Evolutionary conservation across 2,888 invertebrate genomes (phyloP).

Genomic region (Selenia dentaria): DNA sequence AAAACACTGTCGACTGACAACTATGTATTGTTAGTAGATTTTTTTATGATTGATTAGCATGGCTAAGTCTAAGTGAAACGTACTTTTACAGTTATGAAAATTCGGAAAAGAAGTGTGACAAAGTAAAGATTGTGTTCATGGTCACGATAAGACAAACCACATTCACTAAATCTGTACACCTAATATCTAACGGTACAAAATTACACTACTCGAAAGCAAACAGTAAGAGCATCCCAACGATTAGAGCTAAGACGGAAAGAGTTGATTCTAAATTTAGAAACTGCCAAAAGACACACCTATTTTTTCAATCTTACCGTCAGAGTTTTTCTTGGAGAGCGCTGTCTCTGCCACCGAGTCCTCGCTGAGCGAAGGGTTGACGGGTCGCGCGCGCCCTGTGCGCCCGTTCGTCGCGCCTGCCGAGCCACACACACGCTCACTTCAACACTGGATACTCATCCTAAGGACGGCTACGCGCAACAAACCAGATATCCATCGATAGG

Average conservation of each 20-base stretch:
- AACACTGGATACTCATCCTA: constrained; percentile 48
- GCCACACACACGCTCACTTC: constrained; percentile 77
- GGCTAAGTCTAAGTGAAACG: constrained; percentile 37
- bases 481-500: constrained; percentile 2
- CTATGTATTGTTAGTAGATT: constrained; percentile 31
- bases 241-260: constrained; percentile 56
- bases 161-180: constrained; percentile 45
- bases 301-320: constrained; percentile 89
- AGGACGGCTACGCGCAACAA: constrained; percentile 2
- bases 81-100: constrained; percentile 38
- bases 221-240: constrained; percentile 64
- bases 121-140: constrained; percentile 38
- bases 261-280: constrained; percentile 48
- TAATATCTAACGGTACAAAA: constrained; percentile 45
- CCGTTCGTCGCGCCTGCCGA: constrained; percentile 78
- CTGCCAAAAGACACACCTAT: constrained; percentile 38
- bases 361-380: constrained; percentile 89
- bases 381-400: constrained; percentile 68
- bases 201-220: constrained; percentile 63
- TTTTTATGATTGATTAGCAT: constrained; percentile 31
- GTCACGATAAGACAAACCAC: constrained; percentile 39
- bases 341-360: constrained; percentile 93
- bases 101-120: constrained; percentile 36
- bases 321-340: constrained; percentile 92
- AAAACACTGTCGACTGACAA: constrained; percentile 30